Conservation (phyloP, 2,113 vertebrate genomes). For the Progne subis region DNA sequence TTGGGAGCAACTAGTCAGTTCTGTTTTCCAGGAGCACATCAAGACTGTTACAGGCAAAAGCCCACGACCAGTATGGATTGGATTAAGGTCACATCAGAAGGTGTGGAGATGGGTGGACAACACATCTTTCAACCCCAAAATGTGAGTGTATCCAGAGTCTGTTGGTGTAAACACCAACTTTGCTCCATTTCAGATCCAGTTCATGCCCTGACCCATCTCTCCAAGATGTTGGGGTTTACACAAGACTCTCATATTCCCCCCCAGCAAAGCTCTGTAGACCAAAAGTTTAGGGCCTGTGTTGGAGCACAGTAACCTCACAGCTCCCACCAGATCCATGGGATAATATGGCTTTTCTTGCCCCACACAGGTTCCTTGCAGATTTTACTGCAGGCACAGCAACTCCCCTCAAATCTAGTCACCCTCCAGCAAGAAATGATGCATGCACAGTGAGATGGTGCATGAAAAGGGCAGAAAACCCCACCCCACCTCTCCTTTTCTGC, state of each 20-base stretch:
- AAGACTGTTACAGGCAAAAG: neutral
- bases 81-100: neutral
- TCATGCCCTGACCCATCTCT: neutral
- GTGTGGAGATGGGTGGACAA: neutral
- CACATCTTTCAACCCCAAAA: neutral
- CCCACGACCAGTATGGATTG: neutral
- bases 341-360: neutral
- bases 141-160: neutral
- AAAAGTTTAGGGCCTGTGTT: neutral
- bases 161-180: neutral
- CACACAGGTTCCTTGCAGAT: neutral
- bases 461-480: neutral
- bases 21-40: neutral
- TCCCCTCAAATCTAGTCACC: neutral
- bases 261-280: neutral
- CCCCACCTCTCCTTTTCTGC: neutral
- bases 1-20: neutral
- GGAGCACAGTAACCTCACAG: neutral
- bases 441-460: rapidly evolving
- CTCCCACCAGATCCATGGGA: neutral
- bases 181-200: neutral
- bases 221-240: neutral
- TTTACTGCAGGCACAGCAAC: neutral
- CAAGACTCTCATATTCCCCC: rapidly evolving
- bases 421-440: rapidly evolving